A percentile compares a stretch with the other conserved stretches of the same genome.
phyloP scores from a whole-genome alignment of 2,113 vertebrate species.

The Mixornis gularis region DNA sequence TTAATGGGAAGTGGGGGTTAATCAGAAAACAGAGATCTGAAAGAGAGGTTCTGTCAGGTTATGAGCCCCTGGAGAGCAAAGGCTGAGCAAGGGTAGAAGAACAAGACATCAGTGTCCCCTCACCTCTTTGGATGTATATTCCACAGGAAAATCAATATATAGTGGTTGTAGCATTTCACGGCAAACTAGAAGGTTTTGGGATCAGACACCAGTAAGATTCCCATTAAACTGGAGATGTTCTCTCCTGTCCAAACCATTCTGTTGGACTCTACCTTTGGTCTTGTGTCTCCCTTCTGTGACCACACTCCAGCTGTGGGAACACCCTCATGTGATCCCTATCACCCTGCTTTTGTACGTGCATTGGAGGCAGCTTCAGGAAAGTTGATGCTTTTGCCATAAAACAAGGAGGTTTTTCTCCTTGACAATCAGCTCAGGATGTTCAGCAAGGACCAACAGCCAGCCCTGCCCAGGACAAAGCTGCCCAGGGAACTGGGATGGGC shows the following conservation, averaged over 20 bases:
- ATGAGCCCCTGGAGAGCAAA: neutral
- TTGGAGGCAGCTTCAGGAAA: neutral
- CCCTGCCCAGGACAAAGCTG: neutral
- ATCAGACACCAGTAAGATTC: neutral
- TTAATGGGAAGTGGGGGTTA: neutral
- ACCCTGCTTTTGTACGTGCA: rapidly evolving
- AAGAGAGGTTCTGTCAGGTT: neutral
- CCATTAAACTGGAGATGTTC: neutral
- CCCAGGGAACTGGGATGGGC: neutral
- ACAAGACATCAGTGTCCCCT: neutral
- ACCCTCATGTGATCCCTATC: rapidly evolving
- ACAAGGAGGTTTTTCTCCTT: neutral
- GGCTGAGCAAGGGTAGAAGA: neutral
- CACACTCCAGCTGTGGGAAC: rapidly evolving
- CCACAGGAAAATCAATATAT: neutral
- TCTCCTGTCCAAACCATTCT: neutral
- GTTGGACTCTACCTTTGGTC: neutral
- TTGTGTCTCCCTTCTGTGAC: neutral
- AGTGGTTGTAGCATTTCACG: neutral
- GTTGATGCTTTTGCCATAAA: neutral
- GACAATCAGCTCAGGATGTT: neutral
- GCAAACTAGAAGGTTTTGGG: neutral
- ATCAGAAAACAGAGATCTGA: neutral
- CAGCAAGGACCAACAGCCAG: neutral
- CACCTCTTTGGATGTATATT: neutral